phyloP scores from a whole-genome alignment of 2,888 invertebrate genomes.

The Oxystoma pomonae region DNA sequence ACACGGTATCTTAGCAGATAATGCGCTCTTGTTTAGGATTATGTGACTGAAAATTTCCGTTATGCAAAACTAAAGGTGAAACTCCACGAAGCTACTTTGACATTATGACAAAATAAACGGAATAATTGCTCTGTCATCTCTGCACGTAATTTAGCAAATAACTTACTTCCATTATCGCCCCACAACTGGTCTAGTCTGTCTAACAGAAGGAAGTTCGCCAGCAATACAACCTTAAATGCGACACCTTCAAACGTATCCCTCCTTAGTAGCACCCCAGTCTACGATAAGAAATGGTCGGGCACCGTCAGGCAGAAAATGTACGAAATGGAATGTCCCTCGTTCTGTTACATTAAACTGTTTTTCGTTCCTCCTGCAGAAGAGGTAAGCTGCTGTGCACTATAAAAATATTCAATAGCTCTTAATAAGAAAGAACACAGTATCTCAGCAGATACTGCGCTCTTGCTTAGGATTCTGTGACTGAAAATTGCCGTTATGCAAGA shows the following conservation, averaged over 20 bases:
- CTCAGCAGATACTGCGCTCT: too few species aligned
- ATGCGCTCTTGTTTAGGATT: too few species aligned
- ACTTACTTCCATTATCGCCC: constrained; percentile 43
- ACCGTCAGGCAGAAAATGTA: constrained; percentile 56
- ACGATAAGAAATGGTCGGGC: constrained; percentile 48
- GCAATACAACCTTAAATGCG: too few species aligned
- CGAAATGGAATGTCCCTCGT: constrained; percentile 60
- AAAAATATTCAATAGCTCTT: too few species aligned
- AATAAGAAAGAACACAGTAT: too few species aligned
- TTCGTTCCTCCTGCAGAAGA: constrained; percentile 47
- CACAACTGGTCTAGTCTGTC: constrained; percentile 41
- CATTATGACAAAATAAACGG: too few species aligned
- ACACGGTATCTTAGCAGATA: too few species aligned
- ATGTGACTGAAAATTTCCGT: too few species aligned
- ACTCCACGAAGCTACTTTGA: background rate
- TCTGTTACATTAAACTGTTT: constrained; percentile 60
- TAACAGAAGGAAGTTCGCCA: background rate
- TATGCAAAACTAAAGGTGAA: too few species aligned
- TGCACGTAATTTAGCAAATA: constrained; percentile 45
- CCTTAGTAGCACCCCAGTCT: constrained; percentile 24
- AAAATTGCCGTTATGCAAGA: too few species aligned
- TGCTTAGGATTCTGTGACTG: too few species aligned
- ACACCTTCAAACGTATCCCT: constrained; percentile 13
- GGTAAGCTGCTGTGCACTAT: constrained; percentile 34
- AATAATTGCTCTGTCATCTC: too few species aligned